phyloP scores from a whole-genome alignment of 2,113 vertebrate species.

The Barbus barbus region DNA sequence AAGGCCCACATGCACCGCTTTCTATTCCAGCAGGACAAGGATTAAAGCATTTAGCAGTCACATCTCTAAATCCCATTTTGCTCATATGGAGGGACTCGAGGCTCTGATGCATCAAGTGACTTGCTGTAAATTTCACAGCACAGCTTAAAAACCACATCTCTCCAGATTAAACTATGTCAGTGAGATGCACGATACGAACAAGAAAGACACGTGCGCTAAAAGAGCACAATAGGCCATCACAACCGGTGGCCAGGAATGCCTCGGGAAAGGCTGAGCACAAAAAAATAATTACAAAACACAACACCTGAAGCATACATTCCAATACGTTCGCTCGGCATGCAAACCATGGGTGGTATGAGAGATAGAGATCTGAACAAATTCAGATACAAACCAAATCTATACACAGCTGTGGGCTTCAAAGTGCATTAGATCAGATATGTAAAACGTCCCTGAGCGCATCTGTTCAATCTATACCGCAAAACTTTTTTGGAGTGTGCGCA shows the following conservation, averaged over 20 bases:
- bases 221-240: slow-evolving; percentile 25
- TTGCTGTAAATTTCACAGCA: slow-evolving; percentile 38
- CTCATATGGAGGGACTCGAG: slow-evolving; percentile 32
- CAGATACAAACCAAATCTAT: slow-evolving; percentile 4
- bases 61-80: slow-evolving; percentile 50
- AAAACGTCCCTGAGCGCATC: not conserved
- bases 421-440: not conserved
- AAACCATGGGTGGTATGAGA: slow-evolving; percentile 5
- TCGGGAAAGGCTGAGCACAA: slow-evolving; percentile 4
- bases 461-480: slow-evolving; percentile 31
- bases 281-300: slow-evolving; percentile 27
- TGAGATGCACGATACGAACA: not conserved
- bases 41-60: slow-evolving; percentile 56
- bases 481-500: slow-evolving; percentile 18
- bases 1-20: slow-evolving; percentile 49
- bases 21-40: slow-evolving; percentile 50
- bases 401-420: slow-evolving; percentile 26
- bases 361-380: not conserved
- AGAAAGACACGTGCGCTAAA: not conserved
- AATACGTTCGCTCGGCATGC: not conserved
- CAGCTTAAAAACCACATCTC: slow-evolving; percentile 9
- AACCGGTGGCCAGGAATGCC: slow-evolving; percentile 14
- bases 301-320: slow-evolving; percentile 33
- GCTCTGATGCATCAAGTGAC: slow-evolving; percentile 39
- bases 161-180: slow-evolving; percentile 11